phyloP scores from a whole-genome alignment of 2,797 vertebrate genomes.

The Cynodonichthys magdalenae region DNA sequence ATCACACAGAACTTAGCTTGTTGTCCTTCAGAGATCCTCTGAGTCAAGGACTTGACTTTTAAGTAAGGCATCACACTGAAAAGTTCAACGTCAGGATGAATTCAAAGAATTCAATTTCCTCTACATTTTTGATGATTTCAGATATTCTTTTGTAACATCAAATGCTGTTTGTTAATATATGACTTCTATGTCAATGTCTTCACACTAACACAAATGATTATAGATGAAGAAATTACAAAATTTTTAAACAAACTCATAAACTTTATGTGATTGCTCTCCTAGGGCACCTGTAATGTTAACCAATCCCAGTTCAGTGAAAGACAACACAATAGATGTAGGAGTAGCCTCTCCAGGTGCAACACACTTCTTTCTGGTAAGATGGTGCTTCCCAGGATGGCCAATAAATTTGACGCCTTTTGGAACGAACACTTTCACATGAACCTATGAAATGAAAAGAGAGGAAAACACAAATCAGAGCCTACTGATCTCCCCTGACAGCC shows the following conservation, averaged over 20 bases:
- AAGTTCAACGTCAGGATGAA: constrained; percentile 21
- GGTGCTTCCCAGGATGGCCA: constrained; percentile 89
- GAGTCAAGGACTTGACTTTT: constrained; percentile 49
- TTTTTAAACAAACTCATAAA: not conserved
- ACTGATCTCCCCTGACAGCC: constrained; percentile 49
- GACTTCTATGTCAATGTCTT: not conserved
- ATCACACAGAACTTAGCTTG: constrained; percentile 67
- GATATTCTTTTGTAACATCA: constrained; percentile 1
- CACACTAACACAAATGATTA: not conserved
- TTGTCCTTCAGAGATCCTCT: constrained; percentile 47
- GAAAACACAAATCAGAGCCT: constrained; percentile 37
- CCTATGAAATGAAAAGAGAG: constrained; percentile 72
- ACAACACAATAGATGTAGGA: constrained; percentile 88
- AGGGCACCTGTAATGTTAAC: constrained; percentile 90
- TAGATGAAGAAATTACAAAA: not conserved
- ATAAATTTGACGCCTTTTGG: constrained; percentile 92
- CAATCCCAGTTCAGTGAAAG: constrained; percentile 88
- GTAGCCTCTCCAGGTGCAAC: constrained; percentile 87
- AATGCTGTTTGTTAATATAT: constrained; percentile 1
- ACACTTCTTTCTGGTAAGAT: constrained; percentile 91
- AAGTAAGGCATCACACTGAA: constrained; percentile 47
- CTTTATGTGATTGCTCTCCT: not conserved
- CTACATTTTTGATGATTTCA: too few species aligned
- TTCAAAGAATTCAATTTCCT: constrained; percentile 9
- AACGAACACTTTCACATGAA: constrained; percentile 89